A percentile compares a stretch with the other conserved stretches of the same genome.
These are phyloP conservation scores for Labrus mixtus DNA, from an alignment of 2,113 vertebrate species.

Conservation along the genomic window DNA sequence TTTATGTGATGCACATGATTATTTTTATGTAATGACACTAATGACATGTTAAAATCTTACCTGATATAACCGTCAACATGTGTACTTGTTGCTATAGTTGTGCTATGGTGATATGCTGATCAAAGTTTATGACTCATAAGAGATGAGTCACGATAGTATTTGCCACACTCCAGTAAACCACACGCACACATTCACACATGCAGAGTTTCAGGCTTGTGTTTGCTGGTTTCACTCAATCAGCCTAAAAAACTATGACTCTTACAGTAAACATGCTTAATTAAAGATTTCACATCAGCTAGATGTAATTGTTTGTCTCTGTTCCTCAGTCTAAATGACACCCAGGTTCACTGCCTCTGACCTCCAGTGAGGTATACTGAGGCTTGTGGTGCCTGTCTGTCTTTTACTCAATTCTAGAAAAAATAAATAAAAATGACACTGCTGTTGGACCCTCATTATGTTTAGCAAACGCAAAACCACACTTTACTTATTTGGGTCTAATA, in stretches of 20 bases:
- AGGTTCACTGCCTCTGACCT: not conserved
- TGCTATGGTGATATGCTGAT: slow-evolving; percentile 37
- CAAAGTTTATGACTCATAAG: slow-evolving; percentile 43
- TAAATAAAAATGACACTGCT: not conserved
- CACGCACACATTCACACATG: not conserved
- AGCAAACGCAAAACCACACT: not conserved
- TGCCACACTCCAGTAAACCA: slow-evolving; percentile 38
- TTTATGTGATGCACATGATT: not conserved
- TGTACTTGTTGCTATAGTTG: slow-evolving; percentile 25
- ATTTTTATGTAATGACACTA: not conserved
- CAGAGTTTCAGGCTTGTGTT: slow-evolving; percentile 62
- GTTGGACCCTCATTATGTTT: not conserved
- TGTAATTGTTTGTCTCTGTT: not conserved
- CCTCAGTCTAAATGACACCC: slow-evolving; percentile 12
- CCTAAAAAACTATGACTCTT: slow-evolving; percentile 30
- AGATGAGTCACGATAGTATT: slow-evolving; percentile 38
- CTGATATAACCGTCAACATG: not conserved
- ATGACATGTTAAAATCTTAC: not conserved
- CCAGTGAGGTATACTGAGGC: not conserved
- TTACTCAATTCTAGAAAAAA: not conserved
- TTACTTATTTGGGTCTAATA: not conserved
- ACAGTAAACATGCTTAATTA: slow-evolving; percentile 32
- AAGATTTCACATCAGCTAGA: slow-evolving; percentile 10
- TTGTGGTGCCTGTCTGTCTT: not conserved
- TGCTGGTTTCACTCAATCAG: slow-evolving; percentile 59